These are phyloP conservation scores for Engystomops pustulosus DNA, from an alignment of 2,113 vertebrate genomes.

Conservation along the genomic window DNA sequence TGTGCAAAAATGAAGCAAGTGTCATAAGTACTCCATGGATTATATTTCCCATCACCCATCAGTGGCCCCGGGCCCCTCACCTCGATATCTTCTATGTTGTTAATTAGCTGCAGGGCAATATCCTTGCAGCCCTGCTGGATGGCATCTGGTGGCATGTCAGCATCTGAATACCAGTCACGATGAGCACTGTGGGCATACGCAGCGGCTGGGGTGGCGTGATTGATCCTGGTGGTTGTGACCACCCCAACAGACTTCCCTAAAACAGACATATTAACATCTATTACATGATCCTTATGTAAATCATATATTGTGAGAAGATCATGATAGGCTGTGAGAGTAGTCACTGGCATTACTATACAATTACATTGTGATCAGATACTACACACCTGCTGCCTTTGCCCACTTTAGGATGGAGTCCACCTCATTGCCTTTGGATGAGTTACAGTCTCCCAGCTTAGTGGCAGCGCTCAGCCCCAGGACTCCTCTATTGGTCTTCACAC, in stretches of 20 bases:
- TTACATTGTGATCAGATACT: no score
- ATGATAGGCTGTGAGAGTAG: no score
- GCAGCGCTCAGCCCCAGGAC: conserved; percentile 48
- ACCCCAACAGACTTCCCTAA: conserved; percentile 73
- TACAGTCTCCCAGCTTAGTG: conserved; percentile 23
- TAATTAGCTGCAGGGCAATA: conserved; percentile 76
- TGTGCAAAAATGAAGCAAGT: conserved; percentile 47
- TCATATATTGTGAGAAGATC: no score
- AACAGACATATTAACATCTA: not conserved
- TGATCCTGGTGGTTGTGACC: conserved; percentile 79
- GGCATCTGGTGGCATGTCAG: conserved; percentile 71
- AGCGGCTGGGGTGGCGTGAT: conserved; percentile 77
- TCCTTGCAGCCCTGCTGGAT: conserved; percentile 72
- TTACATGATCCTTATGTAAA: no score
- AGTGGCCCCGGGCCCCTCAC: conserved; percentile 60
- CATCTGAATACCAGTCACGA: conserved; percentile 79
- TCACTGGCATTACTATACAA: no score
- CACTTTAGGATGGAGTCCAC: conserved; percentile 58
- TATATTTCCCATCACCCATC: not conserved
- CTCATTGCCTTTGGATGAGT: conserved; percentile 49
- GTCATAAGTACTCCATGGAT: no score
- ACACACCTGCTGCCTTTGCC: conserved; percentile 57
- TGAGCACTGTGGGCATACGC: conserved; percentile 77
- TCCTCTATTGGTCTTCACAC: conserved; percentile 54
- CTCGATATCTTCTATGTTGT: conserved; percentile 74